Conservation (phyloP, 2,888 invertebrate species). For the Mermis nigrescens region DNA sequence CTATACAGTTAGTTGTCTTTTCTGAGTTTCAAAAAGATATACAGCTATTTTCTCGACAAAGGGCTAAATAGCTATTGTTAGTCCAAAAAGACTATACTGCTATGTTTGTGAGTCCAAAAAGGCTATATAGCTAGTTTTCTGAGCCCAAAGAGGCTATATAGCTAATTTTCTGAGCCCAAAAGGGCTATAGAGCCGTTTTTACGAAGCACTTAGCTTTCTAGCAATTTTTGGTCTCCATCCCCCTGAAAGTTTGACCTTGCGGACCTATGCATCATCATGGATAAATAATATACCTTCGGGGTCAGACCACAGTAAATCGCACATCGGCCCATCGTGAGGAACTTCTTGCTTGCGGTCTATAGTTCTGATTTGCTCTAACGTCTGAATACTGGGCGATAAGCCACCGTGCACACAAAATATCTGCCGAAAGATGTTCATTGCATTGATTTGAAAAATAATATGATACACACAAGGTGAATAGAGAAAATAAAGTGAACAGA, state of each 20-base stretch:
- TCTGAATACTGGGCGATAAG: slow-evolving; percentile 89
- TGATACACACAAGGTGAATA: too few relatives aligned
- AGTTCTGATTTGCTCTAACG: slow-evolving; percentile 88
- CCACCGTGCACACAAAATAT: slow-evolving; percentile 99
- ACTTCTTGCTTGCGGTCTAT: slow-evolving; percentile 97
- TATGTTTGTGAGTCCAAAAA: too few relatives aligned
- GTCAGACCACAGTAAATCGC: slow-evolving; percentile 95
- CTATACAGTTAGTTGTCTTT: too few relatives aligned
- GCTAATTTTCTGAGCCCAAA: too few relatives aligned
- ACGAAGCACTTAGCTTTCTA: too few relatives aligned
- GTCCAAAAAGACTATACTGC: too few relatives aligned
- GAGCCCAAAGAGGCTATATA: too few relatives aligned
- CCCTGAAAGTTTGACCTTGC: slow-evolving; percentile 12
- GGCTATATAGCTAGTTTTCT: too few relatives aligned
- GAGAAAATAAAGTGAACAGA: not conserved
- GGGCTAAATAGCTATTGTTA: too few relatives aligned
- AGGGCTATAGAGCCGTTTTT: too few relatives aligned
- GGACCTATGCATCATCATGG: slow-evolving; percentile 42
- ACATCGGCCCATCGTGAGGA: slow-evolving; percentile 96
- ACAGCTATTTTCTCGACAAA: too few relatives aligned
- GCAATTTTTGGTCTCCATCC: not conserved
- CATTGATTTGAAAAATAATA: slow-evolving; percentile 7
- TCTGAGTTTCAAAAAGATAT: too few relatives aligned
- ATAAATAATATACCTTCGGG: slow-evolving; percentile 56
- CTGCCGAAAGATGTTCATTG: slow-evolving; percentile 26